Percentiles rank a stretch among this genome's conserved stretches.
These are phyloP conservation scores for Carposina sasakii DNA, from an alignment of 1,140 invertebrate species.

Conservation along the genomic window DNA sequence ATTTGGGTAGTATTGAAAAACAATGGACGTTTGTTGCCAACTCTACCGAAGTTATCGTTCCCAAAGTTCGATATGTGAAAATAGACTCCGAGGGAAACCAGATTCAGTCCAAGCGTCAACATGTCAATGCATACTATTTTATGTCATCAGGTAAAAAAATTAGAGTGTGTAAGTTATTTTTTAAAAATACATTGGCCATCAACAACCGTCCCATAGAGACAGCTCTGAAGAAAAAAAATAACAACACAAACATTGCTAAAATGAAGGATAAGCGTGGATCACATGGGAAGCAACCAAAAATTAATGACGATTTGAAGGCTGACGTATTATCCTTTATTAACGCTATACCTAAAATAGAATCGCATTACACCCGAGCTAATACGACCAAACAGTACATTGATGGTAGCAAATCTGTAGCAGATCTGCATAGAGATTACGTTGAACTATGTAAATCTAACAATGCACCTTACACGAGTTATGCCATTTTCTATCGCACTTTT, in stretches of 20 bases:
- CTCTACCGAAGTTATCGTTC: too few species aligned
- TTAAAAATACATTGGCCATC: conserved; percentile 3
- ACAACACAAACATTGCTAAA: conserved; percentile 11
- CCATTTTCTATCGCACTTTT: conserved; percentile 9
- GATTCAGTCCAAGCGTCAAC: neutral
- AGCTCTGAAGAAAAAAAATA: conserved; percentile 18
- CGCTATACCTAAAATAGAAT: conserved; percentile 18
- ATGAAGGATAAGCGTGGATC: conserved; percentile 13
- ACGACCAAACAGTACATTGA: conserved; percentile 12
- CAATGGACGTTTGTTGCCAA: too few species aligned
- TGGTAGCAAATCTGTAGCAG: conserved; percentile 6
- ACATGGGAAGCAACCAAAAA: conserved; percentile 3
- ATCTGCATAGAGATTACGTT: conserved; percentile 7
- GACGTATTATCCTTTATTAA: conserved; percentile 10
- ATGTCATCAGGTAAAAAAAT: neutral
- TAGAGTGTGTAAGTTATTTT: conserved; percentile 7
- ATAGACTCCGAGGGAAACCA: too few species aligned
- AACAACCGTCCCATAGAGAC: conserved; percentile 14
- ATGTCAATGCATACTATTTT: conserved; percentile 8
- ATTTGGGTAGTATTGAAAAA: conserved; percentile 15
- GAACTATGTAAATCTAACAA: conserved; percentile 4
- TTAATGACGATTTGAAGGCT: conserved; percentile 5
- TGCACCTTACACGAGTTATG: neutral
- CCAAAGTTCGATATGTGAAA: too few species aligned
- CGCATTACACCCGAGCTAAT: conserved; percentile 22